phyloP scores from a whole-genome alignment of 2,113 vertebrate genomes.

The Pampusana beccarii region DNA sequence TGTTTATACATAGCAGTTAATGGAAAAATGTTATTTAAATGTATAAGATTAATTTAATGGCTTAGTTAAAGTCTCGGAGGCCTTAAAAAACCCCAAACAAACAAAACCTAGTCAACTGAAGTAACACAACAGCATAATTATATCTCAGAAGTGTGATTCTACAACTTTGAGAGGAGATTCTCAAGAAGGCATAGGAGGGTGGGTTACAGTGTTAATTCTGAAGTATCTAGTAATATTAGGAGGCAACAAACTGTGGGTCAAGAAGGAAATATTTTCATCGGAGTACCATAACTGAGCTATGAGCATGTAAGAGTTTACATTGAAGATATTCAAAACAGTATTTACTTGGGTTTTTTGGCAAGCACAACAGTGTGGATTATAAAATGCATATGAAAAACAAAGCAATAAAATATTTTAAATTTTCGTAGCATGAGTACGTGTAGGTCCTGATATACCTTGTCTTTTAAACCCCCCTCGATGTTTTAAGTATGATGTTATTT shows the following conservation, averaged over 20 bases:
- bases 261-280: neutral
- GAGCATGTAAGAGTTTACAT: neutral
- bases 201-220: neutral
- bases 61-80: neutral
- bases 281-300: neutral
- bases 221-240: neutral
- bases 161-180: neutral
- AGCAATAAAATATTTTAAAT: neutral
- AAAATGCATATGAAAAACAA: neutral
- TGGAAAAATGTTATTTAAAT: neutral
- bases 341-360: neutral
- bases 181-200: neutral
- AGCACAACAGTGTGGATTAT: neutral
- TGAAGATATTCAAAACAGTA: neutral
- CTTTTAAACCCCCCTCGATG: neutral
- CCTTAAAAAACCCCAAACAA: neutral
- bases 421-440: neutral
- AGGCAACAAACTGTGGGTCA: neutral
- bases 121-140: neutral
- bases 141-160: neutral
- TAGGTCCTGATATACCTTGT: neutral
- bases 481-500: neutral
- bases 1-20: neutral
- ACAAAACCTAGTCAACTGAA: neutral
- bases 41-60: neutral